Conservation (phyloP, 2,888 invertebrate genomes). For the Branchipolynoe longqiensis region DNA sequence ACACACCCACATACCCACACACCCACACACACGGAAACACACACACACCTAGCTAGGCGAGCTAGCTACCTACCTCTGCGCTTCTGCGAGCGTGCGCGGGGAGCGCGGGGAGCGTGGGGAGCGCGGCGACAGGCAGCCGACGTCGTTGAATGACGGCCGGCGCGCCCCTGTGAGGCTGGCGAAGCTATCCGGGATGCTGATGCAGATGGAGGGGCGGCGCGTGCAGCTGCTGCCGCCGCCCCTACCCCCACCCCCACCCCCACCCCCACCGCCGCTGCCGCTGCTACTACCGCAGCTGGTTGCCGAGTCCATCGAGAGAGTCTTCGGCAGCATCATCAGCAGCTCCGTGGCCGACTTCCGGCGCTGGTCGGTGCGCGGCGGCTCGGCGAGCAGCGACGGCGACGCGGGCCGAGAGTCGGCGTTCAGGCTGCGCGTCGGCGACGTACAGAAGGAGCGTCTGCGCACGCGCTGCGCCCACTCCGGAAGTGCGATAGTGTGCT, state of each 20-base stretch:
- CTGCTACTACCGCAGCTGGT: too few species aligned
- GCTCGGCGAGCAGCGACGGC: background rate
- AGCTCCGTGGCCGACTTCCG: constrained; percentile 23
- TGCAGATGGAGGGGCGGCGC: constrained; percentile 24
- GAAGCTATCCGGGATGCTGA: constrained; percentile 41
- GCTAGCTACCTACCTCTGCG: constrained; percentile 8
- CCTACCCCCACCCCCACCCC: too few species aligned
- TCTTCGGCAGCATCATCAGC: background rate
- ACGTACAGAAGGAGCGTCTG: constrained; percentile 20
- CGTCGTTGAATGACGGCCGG: background rate
- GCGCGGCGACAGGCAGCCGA: background rate
- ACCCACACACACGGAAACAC: too few species aligned
- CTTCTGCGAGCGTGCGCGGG: background rate
- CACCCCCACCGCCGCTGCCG: too few species aligned
- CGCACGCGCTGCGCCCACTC: constrained; percentile 43
- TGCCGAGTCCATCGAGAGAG: background rate
- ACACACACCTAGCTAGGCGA: too few species aligned
- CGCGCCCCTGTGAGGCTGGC: background rate
- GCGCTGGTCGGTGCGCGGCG: constrained; percentile 21
- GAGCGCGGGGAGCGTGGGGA: constrained; percentile 16
- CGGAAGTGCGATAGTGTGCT: constrained; percentile 10
- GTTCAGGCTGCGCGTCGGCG: background rate
- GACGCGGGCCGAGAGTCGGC: background rate
- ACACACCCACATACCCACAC: too few species aligned
- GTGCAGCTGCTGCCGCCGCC: background rate